phyloP scores from a whole-genome alignment of 2,888 invertebrate species.

The Sarcophaga caerulescens region DNA sequence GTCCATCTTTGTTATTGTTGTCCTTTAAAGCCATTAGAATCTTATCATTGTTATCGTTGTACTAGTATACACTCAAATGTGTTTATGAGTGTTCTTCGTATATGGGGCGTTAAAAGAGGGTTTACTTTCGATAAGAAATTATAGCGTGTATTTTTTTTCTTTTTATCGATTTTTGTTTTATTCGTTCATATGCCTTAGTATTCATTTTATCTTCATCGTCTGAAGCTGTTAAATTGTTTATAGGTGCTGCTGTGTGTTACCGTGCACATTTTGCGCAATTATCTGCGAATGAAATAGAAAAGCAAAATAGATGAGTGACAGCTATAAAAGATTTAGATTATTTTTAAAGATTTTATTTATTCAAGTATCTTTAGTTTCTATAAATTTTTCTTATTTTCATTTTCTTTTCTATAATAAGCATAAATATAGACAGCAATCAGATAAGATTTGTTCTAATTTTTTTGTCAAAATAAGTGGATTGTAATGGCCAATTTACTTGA shows the following conservation, averaged over 20 bases:
- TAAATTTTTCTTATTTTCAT: background rate
- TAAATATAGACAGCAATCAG: background rate
- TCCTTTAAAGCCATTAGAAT: too few species aligned
- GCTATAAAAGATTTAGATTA: background rate
- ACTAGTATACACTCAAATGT: background rate
- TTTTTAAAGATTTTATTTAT: constrained; percentile 2
- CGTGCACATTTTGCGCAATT: constrained; percentile 15
- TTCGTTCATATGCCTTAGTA: background rate
- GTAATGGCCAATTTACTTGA: background rate
- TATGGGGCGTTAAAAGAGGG: background rate
- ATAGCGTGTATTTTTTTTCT: constrained; percentile 8
- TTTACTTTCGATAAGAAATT: background rate
- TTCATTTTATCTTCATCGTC: background rate
- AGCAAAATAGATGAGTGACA: background rate
- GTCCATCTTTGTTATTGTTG: background rate
- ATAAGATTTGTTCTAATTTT: constrained; percentile 25
- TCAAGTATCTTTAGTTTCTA: background rate
- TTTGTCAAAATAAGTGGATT: background rate
- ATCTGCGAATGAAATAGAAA: constrained; percentile 42
- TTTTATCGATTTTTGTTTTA: background rate
- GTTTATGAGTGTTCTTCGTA: background rate
- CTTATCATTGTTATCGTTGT: background rate
- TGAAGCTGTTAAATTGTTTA: too few species aligned
- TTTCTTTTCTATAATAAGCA: too few species aligned
- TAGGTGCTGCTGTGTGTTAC: too few species aligned